Evolutionary conservation across 30 jellyfish, hydroid and myxozoan genomes (phyloP).

Genomic region (Calvadosia cruxmelitensis): DNA sequence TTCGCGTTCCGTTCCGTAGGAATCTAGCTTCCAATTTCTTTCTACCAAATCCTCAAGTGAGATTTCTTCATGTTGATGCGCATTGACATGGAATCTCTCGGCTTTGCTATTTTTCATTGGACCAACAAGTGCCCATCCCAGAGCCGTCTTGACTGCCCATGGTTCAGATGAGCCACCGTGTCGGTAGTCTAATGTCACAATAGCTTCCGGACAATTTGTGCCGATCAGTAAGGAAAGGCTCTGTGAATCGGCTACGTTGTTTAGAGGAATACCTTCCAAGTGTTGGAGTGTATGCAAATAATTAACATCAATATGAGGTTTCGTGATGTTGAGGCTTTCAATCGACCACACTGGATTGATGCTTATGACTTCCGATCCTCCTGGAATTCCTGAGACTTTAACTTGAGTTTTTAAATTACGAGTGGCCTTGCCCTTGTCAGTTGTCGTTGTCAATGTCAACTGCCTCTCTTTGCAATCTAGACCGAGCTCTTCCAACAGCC

Average conservation of each 20-base stretch:
- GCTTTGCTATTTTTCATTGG: conserved; percentile 9
- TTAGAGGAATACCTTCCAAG: too few species aligned
- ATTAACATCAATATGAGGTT: too few species aligned
- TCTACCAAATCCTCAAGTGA: conserved; percentile 9
- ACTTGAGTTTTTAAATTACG: background rate
- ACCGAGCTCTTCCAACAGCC: background rate
- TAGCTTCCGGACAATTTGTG: background rate
- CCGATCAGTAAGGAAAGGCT: background rate
- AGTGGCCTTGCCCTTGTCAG: too few species aligned
- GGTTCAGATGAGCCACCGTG: background rate
- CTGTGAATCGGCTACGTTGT: too few species aligned
- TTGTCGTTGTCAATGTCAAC: background rate
- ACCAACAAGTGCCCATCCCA: conserved; percentile 48
- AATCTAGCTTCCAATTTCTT: background rate
- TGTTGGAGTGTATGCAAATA: too few species aligned
- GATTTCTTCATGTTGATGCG: background rate
- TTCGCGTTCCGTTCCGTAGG: background rate
- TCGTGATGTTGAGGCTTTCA: too few species aligned
- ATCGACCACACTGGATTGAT: background rate
- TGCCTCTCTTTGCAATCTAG: background rate
- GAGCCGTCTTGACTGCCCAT: conserved; percentile 14
- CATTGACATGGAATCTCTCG: background rate
- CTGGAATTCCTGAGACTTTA: background rate
- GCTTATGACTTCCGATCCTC: background rate
- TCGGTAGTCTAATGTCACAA: background rate